phyloP scores from a whole-genome alignment of 2,113 vertebrate species.

The Trematomus loennbergii region DNA sequence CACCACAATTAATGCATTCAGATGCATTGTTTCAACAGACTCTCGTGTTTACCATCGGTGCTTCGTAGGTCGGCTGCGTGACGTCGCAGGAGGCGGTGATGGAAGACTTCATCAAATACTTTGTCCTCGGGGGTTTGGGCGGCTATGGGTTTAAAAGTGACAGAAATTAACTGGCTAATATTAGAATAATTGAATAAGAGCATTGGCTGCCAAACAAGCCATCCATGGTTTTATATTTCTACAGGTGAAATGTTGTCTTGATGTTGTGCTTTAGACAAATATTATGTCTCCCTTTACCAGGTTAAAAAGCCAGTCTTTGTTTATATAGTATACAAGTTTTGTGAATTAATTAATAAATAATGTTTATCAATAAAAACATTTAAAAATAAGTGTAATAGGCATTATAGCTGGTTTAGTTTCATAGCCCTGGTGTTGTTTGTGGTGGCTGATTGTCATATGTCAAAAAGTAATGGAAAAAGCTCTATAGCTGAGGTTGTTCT shows the following conservation, averaged over 20 bases:
- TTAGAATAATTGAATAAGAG: background rate
- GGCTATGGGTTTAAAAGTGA: constrained; percentile 13
- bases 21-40: background rate
- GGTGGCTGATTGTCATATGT: background rate
- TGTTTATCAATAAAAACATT: background rate
- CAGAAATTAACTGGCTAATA: background rate
- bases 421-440: background rate
- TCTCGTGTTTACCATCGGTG: constrained; percentile 35
- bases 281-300: background rate
- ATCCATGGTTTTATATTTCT: background rate
- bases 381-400: background rate
- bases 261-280: too few relatives aligned
- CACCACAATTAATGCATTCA: background rate
- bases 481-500: background rate
- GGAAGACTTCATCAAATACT: background rate
- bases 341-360: background rate
- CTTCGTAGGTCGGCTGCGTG: constrained; percentile 4
- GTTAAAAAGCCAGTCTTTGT: background rate
- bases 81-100: background rate
- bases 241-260: background rate
- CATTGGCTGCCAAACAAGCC: background rate
- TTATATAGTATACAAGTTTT: too few relatives aligned
- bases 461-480: background rate
- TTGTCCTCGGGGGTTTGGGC: constrained; percentile 2
- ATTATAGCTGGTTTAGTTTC: background rate